phyloP scores from a whole-genome alignment of 2,888 invertebrate species.

The Megalurothrips usitatus region DNA sequence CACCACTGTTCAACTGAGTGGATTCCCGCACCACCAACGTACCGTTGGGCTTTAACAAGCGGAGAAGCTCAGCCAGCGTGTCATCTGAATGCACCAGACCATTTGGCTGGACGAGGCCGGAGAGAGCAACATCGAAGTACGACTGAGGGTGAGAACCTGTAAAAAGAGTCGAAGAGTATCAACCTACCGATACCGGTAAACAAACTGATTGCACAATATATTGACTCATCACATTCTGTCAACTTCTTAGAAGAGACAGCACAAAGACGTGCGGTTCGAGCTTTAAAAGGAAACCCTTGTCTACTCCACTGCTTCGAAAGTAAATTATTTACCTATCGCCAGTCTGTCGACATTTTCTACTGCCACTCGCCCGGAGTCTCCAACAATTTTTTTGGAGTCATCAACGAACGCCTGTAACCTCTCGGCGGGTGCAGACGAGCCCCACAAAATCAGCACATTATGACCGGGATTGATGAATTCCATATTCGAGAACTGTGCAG shows the following conservation, averaged over 20 bases:
- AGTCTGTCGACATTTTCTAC: slow-evolving; percentile 35
- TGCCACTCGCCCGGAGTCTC: slow-evolving; percentile 32
- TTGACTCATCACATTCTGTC: slow-evolving; percentile 9
- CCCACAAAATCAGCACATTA: not conserved
- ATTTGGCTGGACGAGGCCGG: slow-evolving; percentile 50
- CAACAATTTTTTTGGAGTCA: slow-evolving; percentile 31
- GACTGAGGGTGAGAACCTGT: slow-evolving; percentile 52
- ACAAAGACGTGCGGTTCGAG: slow-evolving; percentile 5
- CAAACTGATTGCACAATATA: not conserved
- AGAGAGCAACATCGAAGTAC: slow-evolving; percentile 58
- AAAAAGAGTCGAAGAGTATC: slow-evolving; percentile 27
- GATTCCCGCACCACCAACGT: slow-evolving; percentile 53
- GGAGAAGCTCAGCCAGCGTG: slow-evolving; percentile 55
- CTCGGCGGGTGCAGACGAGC: not conserved
- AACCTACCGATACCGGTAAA: not conserved
- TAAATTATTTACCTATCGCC: slow-evolving; percentile 32
- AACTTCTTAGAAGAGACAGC: slow-evolving; percentile 9
- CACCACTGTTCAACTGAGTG: slow-evolving; percentile 40
- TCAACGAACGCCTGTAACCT: slow-evolving; percentile 29
- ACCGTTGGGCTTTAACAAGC: slow-evolving; percentile 61
- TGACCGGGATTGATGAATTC: not conserved
- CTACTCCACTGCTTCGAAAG: not conserved
- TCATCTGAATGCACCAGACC: slow-evolving; percentile 47
- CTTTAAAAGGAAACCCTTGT: not conserved
- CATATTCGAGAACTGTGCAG: not conserved